A percentile compares a stretch with the other conserved stretches of the same genome.
Conservation (phyloP, 2,113 vertebrate genomes). For the Rallus limicola region DNA sequence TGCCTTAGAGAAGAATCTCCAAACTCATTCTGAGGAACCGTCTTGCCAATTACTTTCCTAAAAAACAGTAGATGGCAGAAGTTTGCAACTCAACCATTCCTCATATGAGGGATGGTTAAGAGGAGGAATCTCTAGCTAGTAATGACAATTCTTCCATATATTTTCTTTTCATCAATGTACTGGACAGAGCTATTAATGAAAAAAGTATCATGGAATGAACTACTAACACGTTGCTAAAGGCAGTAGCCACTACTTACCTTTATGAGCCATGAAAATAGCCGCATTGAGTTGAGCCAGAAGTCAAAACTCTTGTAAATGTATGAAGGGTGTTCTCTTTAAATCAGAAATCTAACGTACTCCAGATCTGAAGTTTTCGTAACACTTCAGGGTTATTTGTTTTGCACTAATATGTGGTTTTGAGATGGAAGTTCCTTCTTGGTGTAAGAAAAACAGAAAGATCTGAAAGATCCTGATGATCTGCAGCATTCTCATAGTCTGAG, state of each 20-base stretch:
- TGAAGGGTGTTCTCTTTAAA: background rate
- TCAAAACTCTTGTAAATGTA: background rate
- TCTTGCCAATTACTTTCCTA: background rate
- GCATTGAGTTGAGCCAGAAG: background rate
- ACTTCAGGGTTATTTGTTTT: slow-evolving; percentile 25
- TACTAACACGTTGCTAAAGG: background rate
- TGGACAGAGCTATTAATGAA: background rate
- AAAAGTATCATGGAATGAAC: background rate
- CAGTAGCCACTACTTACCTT: background rate
- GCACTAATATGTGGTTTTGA: slow-evolving; percentile 26
- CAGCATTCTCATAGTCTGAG: background rate
- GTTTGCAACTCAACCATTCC: background rate
- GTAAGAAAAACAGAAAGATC: background rate
- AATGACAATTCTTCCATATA: background rate
- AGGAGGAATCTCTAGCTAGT: background rate
- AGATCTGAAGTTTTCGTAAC: background rate
- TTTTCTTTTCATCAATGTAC: background rate
- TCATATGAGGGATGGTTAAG: background rate
- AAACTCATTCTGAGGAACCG: background rate
- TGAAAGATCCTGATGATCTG: background rate
- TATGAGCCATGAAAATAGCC: background rate
- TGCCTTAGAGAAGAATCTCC: background rate
- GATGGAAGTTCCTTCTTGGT: slow-evolving; percentile 20
- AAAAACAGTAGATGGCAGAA: background rate
- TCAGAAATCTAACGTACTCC: background rate